Evolutionary conservation across 2,113 vertebrate genomes (phyloP), one percentile per base, ranked within the genome.

Genomic region (Phodopus roborovskii): DNA sequence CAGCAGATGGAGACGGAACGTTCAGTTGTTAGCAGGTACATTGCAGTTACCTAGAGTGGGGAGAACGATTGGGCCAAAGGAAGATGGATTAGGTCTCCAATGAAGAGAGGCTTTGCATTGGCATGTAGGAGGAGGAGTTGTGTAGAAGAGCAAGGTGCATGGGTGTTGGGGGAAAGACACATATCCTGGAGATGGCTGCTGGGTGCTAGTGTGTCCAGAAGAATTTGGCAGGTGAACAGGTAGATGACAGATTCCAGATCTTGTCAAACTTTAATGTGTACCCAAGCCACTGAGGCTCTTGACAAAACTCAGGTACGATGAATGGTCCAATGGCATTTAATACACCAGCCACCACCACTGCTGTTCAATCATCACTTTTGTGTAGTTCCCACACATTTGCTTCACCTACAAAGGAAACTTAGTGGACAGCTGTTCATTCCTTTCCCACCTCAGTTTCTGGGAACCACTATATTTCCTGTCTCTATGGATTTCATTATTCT

Each of bases 81-180:
- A 92, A 36, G 70, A 87, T 73, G 48, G 39, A 53, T 15, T 56
- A 88, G 33, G 28, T 87, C n/a, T 94, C 60, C 64, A 26, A 8
- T 5, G 79, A 58, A 87, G 45, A 86, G 19, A 70, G 84, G 84
- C 10, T 68, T 36, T 24, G 45, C 84, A 50, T 33, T 48, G 84
- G 7, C 42, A 68, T 24, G 74, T 26, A 45, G 24, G 77, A 71
- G 24, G 60, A 28, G n/a, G 75, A 33, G 8, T 19, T 28, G 74
- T 26, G n/a, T 62, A 8, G 36, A 92, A 53, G 16, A 68, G 24
- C 74, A 87, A 64, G 10, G 5, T 62, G 17, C 64, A 22, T 39
- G 42, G 48, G 33, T 42, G 66, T 26, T 79, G 28, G 81, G 81
- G 94, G 33, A 94, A 97, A 77, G 45, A 90, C 66, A 33, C 42